phyloP scores from a whole-genome alignment of 37 sponge, comb jelly and placozoan genomes.

The Halichondria panicea region DNA sequence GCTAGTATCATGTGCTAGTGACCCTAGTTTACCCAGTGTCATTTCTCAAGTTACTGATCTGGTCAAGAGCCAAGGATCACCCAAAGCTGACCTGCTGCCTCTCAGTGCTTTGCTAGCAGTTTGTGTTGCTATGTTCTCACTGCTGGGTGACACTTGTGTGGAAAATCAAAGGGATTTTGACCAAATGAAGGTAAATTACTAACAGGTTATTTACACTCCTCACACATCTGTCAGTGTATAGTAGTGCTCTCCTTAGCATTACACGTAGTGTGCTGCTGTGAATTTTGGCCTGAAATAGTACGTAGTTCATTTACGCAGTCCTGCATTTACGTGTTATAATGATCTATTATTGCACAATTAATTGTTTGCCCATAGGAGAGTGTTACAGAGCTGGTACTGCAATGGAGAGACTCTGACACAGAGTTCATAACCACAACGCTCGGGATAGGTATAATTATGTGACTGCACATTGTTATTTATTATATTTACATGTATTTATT shows the following conservation, averaged over 20 bases:
- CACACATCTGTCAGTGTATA: too few relatives aligned
- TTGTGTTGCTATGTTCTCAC: conserved; percentile 36
- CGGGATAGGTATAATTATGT: conserved; percentile 9
- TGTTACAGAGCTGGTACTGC: conserved; percentile 16
- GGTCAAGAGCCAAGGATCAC: neutral
- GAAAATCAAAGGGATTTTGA: neutral
- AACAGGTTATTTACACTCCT: neutral
- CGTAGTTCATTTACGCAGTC: too few relatives aligned
- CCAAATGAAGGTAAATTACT: conserved; percentile 6
- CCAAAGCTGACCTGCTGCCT: neutral
- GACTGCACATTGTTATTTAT: neutral
- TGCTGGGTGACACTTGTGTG: conserved; percentile 22
- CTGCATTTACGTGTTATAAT: too few relatives aligned
- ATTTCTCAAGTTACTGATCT: conserved; percentile 10
- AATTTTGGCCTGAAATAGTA: too few relatives aligned
- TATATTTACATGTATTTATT: neutral
- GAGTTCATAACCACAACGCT: neutral
- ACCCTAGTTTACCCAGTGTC: conserved; percentile 19
- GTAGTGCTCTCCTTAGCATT: too few relatives aligned
- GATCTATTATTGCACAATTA: too few relatives aligned
- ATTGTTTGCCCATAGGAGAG: conserved; percentile 12
- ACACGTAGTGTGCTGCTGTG: too few relatives aligned
- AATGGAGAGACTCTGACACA: conserved; percentile 29
- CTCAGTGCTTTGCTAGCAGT: conserved; percentile 41
- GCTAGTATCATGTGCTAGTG: neutral